Base-by-base conservation (phyloP, 2,888 invertebrate species). In the Stenodema calcarata region DNA sequence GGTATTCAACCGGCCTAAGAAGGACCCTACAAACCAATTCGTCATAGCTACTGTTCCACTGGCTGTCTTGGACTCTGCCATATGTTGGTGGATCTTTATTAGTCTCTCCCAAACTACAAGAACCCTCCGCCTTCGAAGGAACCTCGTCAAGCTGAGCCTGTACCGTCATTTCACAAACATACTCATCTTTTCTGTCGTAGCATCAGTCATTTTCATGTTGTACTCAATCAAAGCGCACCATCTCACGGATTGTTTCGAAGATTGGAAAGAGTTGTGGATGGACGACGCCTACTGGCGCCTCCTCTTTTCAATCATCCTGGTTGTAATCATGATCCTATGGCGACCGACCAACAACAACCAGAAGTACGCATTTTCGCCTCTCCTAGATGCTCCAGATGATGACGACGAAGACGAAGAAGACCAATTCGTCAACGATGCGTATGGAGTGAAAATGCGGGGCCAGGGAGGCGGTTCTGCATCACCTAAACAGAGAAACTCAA, bases 241-340 rank as follows among this genome's bases (percentile, higher is more conserved):
- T 90, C 93, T 95, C 84, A 93, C 94, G 85, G 92, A 92, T 47
- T 98, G 98, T 91, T 93, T 97, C 73, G 94, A 95, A 94, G 95
- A 96, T 88, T 98, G 98, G 98, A 95, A 95, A 90, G 95, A 96
- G 90, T 93, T 97, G 89, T 99, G 98, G 98, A 92, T 98, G 90
- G 98, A 98, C 91, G 96, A 97, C 89, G 98, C 97, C 2, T 98
- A 96, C 91, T 98, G 98, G 98, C 98, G 98, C 91, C 93, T 98
- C 47, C 92, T 98, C 87, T 98, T 99, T 92, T 97, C 96, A 18
- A 93, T 95, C 89, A 94, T 99, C 86, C 93, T 99, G 30, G 92
- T 96, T 50, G 96, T 96, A 44, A 98, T 99, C 89, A 98, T 98
- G 96, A 94, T 98, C 88, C 93, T 98, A 88, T 98, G 98, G 98